A percentile compares a stretch with the other conserved stretches of the same genome.
Evolutionary conservation across 2,113 vertebrate species (phyloP).

Genomic region (Etheostoma cragini): DNA sequence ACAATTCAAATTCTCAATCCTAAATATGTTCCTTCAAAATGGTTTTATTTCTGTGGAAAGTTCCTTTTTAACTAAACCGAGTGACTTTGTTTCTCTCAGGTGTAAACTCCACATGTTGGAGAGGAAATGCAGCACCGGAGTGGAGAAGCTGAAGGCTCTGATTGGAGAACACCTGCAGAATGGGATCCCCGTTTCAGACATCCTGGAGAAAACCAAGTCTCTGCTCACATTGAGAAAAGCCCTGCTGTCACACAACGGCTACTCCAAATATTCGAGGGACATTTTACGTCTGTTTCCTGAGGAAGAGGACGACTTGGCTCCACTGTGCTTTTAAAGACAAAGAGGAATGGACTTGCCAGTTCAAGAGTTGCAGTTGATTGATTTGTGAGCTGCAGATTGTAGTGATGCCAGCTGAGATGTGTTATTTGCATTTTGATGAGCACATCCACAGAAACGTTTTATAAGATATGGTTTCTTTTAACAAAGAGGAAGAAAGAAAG

Average conservation of each 20-base stretch:
- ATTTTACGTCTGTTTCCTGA: conserved; percentile 78
- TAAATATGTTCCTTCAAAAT: neutral
- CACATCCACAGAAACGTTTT: neutral
- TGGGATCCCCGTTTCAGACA: conserved; percentile 75
- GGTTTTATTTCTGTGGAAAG: neutral
- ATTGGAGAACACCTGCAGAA: conserved; percentile 78
- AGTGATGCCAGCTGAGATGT: conserved; percentile 2
- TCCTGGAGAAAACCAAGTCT: conserved; percentile 82
- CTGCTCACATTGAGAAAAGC: conserved; percentile 82
- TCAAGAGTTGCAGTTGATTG: neutral
- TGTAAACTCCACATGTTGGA: conserved; percentile 82
- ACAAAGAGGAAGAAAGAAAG: conserved; percentile 8
- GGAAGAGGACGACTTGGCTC: conserved; percentile 74
- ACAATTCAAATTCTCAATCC: neutral
- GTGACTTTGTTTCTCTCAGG: conserved; percentile 59
- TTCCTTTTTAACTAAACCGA: neutral
- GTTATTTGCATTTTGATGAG: conserved; percentile 16
- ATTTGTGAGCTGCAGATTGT: neutral
- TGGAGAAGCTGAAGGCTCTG: conserved; percentile 81
- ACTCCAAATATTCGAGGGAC: conserved; percentile 82
- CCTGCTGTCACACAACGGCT: conserved; percentile 78
- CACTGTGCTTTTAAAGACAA: conserved; percentile 66
- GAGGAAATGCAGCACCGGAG: conserved; percentile 77
- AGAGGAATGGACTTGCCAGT: neutral
- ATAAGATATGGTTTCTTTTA: conserved; percentile 15